These are phyloP conservation scores for Paradisaea rubra DNA, from an alignment of 2,113 vertebrate genomes.

Conservation along the genomic window DNA sequence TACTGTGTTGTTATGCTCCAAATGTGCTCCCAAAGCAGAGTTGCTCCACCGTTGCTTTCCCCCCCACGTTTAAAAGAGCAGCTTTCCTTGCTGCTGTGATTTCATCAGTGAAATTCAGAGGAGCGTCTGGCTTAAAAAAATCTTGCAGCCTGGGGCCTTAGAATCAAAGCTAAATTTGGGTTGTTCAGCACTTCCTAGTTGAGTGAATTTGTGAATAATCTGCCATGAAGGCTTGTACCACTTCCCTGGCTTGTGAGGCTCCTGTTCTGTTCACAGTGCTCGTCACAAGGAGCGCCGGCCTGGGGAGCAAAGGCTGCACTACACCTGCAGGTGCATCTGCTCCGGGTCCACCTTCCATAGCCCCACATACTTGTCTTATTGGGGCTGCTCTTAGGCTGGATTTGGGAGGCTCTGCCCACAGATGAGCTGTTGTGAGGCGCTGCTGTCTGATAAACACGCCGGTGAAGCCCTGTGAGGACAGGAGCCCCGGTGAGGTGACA, in stretches of 20 bases:
- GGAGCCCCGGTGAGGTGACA: neutral
- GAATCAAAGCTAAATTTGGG: neutral
- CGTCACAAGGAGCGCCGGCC: neutral
- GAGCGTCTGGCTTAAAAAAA: neutral
- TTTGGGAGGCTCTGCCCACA: neutral
- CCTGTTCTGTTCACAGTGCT: neutral
- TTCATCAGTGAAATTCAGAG: neutral
- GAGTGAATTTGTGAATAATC: neutral
- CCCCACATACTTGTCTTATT: accelerated
- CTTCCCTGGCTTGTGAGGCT: neutral
- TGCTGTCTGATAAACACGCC: neutral
- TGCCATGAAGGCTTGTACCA: neutral
- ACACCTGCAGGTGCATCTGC: neutral
- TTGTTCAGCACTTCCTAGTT: neutral
- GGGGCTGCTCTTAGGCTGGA: accelerated
- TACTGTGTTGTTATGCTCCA: neutral
- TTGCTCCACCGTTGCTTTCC: neutral
- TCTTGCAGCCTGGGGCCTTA: neutral
- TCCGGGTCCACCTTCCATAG: neutral
- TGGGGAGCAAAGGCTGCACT: neutral
- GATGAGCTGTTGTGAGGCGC: neutral
- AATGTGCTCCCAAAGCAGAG: neutral
- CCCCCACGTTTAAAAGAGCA: neutral
- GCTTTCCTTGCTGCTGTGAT: neutral
- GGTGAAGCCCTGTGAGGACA: neutral